Conservation (phyloP, 2,888 invertebrate genomes). For the Microctonus hyperodae region DNA sequence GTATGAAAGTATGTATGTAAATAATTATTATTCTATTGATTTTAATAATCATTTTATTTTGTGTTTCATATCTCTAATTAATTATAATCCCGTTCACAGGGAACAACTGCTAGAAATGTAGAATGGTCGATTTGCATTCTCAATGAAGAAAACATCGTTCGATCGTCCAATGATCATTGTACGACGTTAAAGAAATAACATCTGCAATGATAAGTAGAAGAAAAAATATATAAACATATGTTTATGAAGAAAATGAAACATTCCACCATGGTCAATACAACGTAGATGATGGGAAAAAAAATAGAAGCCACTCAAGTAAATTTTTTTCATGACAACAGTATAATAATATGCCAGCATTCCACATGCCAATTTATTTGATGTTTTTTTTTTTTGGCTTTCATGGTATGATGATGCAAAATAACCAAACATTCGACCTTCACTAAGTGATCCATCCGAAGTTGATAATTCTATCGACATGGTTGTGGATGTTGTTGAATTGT, state of each 20-base stretch:
- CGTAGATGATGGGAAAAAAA: not conserved
- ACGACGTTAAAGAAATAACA: not conserved
- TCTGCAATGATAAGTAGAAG: not conserved
- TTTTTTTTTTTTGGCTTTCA: conserved; percentile 29
- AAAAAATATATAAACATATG: not conserved
- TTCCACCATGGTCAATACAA: not conserved
- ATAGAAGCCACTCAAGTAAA: not conserved
- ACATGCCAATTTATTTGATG: not conserved
- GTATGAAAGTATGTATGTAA: not conserved
- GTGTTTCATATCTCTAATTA: not conserved
- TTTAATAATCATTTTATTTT: not conserved
- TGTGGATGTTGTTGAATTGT: conserved; percentile 43
- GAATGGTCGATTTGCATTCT: not conserved
- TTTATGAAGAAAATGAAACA: not conserved
- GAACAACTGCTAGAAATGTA: not conserved
- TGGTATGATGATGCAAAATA: not conserved
- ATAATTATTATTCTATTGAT: not conserved
- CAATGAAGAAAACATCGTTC: conserved; percentile 4
- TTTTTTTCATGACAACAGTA: not conserved
- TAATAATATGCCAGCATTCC: not conserved
- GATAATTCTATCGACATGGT: conserved; percentile 65
- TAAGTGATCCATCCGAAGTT: not conserved
- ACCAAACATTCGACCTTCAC: conserved; percentile 11
- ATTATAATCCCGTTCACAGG: not conserved
- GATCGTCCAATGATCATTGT: conserved; percentile 11